Base-by-base conservation (phyloP, 2,888 invertebrate genomes). In the Onchidella celtica region DNA sequence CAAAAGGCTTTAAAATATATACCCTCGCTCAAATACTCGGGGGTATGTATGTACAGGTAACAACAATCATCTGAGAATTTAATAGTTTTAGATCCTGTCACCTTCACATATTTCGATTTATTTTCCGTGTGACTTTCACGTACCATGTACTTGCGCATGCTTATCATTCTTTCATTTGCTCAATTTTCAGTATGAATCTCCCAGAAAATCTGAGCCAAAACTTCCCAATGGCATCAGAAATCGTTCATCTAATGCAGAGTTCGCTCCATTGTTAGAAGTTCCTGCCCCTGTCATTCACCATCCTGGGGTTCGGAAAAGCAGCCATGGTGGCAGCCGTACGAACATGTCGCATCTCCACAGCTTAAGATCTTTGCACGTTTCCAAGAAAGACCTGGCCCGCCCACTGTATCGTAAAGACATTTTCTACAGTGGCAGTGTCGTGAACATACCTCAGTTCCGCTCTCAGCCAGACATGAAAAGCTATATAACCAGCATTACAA, bases 341-440 rank as follows among this genome's bases (percentile, higher is more conserved):
- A 82, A 79, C 69, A 63, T 84, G 75, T 73, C 68, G 70, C 72
- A 80, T n/a, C 65, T 82, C 27, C 74, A 79, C 68, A 80, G 76
- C 66, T n/a, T 68, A 59, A 76, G 27, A 70, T 86, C 74, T 24
- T 68, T 87, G 2, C 74, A 79, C 38, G 82, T 89, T 27, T 81
- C 87, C 34, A 89, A 88, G 83, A 87, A 74, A 36, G 92, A 92
- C 82, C 89, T 90, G 78, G 87, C 91, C 24, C 95, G 98, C 27
- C 98, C 98, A 2, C 94, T 99, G 94, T 98, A 98, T 9, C 95
- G 98, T 77, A 98, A 98, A 92, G 99, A 99, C 94, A 98, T 99
- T 91, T 99, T 99, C 95, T 99, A 99, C 94, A 81, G 98, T 2
- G 98, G 99, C 40, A 98, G 98, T 69, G 97, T 99, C 34, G 95